phyloP scores from a whole-genome alignment of 2,888 invertebrate species.

The Heliconius ismenius region DNA sequence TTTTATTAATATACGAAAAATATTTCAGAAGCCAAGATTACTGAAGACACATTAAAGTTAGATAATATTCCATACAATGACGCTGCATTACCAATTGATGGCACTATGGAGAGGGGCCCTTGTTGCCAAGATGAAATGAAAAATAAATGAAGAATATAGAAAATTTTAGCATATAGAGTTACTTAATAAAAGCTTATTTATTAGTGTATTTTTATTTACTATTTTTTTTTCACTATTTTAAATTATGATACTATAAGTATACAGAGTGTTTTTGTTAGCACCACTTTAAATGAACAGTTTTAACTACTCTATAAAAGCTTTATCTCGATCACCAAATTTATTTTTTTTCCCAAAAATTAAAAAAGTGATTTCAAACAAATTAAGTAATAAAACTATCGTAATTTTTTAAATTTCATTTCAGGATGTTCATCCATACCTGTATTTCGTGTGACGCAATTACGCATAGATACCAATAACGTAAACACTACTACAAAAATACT shows the following conservation, averaged over 20 bases:
- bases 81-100: slow-evolving; percentile 67
- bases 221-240: background rate
- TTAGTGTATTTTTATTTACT: slow-evolving; percentile 4
- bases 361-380: too few species aligned
- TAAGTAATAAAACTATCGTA: too few species aligned
- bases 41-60: slow-evolving; percentile 81
- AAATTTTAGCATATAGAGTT: background rate
- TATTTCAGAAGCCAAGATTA: slow-evolving; percentile 83
- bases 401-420: too few species aligned
- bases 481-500: too few species aligned
- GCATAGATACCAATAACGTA: too few species aligned
- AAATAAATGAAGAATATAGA: slow-evolving; percentile 49
- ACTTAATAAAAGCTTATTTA: slow-evolving; percentile 9
- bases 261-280: too few species aligned
- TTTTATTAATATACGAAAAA: background rate
- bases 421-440: too few species aligned
- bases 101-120: slow-evolving; percentile 47
- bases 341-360: too few species aligned
- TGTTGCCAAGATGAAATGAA: slow-evolving; percentile 62
- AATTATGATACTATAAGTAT: background rate
- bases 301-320: too few species aligned
- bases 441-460: too few species aligned
- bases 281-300: too few species aligned
- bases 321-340: too few species aligned
- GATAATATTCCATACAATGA: slow-evolving; percentile 85